Base-by-base conservation (phyloP, 2,113 vertebrate species). In the Podarcis muralis region DNA sequence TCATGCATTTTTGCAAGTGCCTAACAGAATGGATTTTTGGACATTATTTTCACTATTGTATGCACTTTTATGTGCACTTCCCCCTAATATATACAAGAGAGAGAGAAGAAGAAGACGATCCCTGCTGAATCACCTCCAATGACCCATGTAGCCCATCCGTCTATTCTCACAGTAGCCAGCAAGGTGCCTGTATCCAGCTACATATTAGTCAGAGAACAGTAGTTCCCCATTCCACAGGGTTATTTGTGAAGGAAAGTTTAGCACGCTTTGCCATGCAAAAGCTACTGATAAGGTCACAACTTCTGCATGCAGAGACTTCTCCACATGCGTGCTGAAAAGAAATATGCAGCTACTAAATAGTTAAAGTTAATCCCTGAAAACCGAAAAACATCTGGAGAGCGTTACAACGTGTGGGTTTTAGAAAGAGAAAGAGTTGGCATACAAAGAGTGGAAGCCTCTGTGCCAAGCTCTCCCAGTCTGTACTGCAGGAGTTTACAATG, bases 381-480 rank as follows among this genome's bases (percentile, higher is more conserved):
- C 9, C 81, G 57, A 87, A n/a, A 65, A 89, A 83, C 4, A 88
- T 40, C 59, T 57, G 88, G 53, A 91, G 0, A 6, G 53, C 77
- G 57, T 40, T 85, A 90, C 7, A 59, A 30, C 83, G 40, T 92
- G 68, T 57, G 84, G 40, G 62, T 65, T 84, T 75, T 5, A 79
- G 13, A 57, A 27, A 81, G 53, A 59, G 6, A 69, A 81, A 71
- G 87, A 88, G 81, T 0, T 48, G n/a, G 3, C 62, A 82, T 12
- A 40, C 66, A 32, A 87, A 87, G 88, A 78, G 40, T 27, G 23
- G 27, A 87, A 37, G 18, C 6, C 12, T 79, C 23, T 43, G 8
- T 23, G 37, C 87, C 90, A 90, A 93, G 25, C 6, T 75, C 77
- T 3, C 2, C 25, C 59, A 88, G 57, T 22, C 69, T 88, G 81